Percentiles rank a stretch among this genome's conserved stretches.
These are phyloP conservation scores for Himantopus leucocephalus DNA, from an alignment of 2,113 vertebrate genomes.

Conservation along the genomic window DNA sequence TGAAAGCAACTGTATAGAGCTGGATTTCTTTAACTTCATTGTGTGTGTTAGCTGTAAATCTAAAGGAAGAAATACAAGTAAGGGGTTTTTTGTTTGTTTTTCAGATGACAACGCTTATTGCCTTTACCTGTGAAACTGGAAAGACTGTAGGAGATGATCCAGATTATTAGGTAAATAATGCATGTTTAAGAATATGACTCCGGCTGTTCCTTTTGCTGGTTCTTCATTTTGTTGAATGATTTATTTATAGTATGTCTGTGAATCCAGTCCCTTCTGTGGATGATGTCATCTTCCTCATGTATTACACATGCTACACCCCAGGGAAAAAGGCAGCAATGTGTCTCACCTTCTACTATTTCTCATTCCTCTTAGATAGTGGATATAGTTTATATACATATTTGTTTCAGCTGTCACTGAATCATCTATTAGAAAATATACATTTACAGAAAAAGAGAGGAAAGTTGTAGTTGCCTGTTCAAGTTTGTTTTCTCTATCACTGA, in stretches of 20 bases:
- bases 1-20: not conserved
- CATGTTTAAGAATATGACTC: not conserved
- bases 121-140: not conserved
- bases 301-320: constrained; percentile 1
- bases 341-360: not conserved
- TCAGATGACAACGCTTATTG: not conserved
- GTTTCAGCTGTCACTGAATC: not conserved
- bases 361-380: not conserved
- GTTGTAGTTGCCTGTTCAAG: not conserved
- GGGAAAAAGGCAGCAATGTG: not conserved
- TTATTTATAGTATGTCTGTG: constrained; percentile 12
- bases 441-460: not conserved
- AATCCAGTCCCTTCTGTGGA: not conserved
- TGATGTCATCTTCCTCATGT: constrained; percentile 48
- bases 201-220: not conserved
- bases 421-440: not conserved
- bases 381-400: not conserved
- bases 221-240: constrained; percentile 27
- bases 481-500: not conserved
- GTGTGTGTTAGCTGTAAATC: not conserved
- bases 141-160: not conserved
- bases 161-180: not conserved
- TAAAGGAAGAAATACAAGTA: not conserved
- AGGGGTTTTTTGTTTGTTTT: not conserved
- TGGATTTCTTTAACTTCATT: not conserved